Conservation (phyloP, 2,797 vertebrate species). For the Sus cebifrons region DNA sequence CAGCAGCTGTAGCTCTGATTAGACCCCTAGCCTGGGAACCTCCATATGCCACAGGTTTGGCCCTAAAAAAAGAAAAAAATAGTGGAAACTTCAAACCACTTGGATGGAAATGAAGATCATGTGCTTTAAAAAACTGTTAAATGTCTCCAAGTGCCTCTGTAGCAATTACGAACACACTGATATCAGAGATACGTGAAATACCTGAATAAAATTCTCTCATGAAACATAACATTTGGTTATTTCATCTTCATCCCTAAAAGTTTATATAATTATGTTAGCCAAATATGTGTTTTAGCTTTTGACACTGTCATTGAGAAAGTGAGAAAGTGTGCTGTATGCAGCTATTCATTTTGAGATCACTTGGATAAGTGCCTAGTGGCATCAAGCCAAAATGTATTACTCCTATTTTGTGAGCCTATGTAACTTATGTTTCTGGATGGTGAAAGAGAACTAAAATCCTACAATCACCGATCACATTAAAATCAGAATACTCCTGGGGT, state of each 20-base stretch:
- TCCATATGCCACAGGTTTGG: no score
- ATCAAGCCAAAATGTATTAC: not conserved
- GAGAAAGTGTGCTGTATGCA: not conserved
- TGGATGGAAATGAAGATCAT: not conserved
- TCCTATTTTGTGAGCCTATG: not conserved
- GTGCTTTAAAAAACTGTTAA: not conserved
- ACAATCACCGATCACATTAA: not conserved
- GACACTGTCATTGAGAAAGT: not conserved
- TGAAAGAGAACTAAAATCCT: not conserved
- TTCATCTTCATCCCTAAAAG: not conserved
- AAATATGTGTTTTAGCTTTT: constrained; percentile 28
- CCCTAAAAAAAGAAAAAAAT: no score
- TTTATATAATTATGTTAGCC: not conserved
- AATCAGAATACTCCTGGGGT: not conserved
- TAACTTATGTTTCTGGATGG: not conserved
- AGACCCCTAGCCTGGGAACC: no score
- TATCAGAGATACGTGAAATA: not conserved
- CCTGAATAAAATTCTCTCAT: not conserved
- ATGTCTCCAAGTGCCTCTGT: not conserved
- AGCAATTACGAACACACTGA: not conserved
- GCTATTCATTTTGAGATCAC: not conserved
- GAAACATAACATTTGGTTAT: not conserved
- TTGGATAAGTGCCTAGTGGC: not conserved
- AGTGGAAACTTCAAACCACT: not conserved
- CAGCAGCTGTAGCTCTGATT: no score